Evolutionary conservation across 2,113 vertebrate species (phyloP), one percentile per base, ranked within the genome.

Genomic region (Oreocharis arfaki): DNA sequence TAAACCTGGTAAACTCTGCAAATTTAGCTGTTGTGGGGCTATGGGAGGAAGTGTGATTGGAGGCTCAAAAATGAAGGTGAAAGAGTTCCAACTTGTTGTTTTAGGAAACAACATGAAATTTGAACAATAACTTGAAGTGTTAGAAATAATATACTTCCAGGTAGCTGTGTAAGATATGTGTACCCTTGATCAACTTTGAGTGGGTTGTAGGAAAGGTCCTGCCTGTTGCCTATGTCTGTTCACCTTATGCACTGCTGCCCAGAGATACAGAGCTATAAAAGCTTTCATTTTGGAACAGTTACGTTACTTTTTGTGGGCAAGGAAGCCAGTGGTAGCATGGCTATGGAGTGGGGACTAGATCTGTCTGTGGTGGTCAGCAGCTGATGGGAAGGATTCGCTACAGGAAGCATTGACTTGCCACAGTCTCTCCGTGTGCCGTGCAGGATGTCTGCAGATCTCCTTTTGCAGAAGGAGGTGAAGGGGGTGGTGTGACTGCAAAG

Each of bases 321-420:
- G 26, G n/a, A 64, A 71, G 14, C 35, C 18, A 4, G 28, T 10
- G 57, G 37, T 21, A 26, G 16, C 20, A 15, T 21, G 49, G 42
- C 47, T 3, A 0, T 57, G 55, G 32, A 61, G 13, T 15, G 3
- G 5, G 18, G 26, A 41, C 23, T 39, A 4, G 46, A 49, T 37
- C 23, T 35, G 10, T 69, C 53, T 65, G 18, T 74, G 41, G 20
- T 50, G 22, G 13, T 60, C 42, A 67, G 50, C 39, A 57, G 27
- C n/a, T 75, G 49, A 55, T 0, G 1, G 35, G 52, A 75, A 76
- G 44, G 17, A 27, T 52, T 67, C 0, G 1, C 35, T 63, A 1
- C 4, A 46, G 35, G 77, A 74, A 35, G 8, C 56, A 13, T 3
- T 89, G 65, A 11, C 39, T 74, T 74, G 16, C 68, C 24, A 10